These are phyloP conservation scores for Oligia strigilis DNA, from an alignment of 2,888 invertebrate genomes.

Conservation along the genomic window DNA sequence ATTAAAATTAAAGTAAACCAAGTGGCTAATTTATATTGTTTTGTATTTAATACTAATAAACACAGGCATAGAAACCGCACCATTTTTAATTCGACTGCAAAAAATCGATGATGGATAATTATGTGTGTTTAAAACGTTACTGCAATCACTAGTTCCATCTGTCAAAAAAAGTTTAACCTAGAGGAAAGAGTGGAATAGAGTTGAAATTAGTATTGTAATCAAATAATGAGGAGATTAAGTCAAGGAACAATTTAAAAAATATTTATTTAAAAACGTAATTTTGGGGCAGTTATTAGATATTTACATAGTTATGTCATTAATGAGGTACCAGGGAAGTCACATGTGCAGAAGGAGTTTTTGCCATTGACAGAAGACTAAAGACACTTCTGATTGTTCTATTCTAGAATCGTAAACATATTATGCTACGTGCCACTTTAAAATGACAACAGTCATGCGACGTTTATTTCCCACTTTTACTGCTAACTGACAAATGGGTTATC, in stretches of 20 bases:
- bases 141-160: no score
- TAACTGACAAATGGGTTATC: slow-evolving; percentile 33
- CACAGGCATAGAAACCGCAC: no score
- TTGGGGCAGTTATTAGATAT: neutral
- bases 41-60: no score
- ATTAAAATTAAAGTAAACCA: no score
- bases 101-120: no score
- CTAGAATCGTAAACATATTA: no score
- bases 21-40: no score
- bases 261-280: neutral
- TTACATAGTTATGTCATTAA: neutral
- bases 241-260: neutral
- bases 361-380: neutral
- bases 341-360: neutral
- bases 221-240: neutral
- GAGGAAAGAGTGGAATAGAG: no score
- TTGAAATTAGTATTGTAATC: no score
- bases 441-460: neutral
- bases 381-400: neutral
- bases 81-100: no score
- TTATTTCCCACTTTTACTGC: slow-evolving; percentile 27
- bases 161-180: no score
- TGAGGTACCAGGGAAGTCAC: neutral
- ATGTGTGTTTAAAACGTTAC: no score
- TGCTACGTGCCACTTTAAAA: neutral